phyloP scores from a whole-genome alignment of 2,113 vertebrate species.

The Neofelis nebulosa region DNA sequence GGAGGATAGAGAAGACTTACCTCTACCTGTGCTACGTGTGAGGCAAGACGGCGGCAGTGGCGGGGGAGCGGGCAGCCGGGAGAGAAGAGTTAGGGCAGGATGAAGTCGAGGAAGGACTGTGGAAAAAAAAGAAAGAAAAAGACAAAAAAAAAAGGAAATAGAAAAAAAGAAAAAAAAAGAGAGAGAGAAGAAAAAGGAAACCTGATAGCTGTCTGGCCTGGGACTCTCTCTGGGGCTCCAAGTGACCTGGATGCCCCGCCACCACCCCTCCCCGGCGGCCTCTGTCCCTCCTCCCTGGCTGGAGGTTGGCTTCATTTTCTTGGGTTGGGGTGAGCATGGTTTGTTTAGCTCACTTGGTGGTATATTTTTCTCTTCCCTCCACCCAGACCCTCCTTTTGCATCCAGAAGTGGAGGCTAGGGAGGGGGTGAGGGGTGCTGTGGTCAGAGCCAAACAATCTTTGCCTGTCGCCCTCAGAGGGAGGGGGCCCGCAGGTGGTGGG shows the following conservation, averaged over 20 bases:
- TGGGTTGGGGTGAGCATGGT: not conserved
- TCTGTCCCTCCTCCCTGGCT: not conserved
- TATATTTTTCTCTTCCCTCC: not conserved
- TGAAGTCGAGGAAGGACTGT: slow-evolving; percentile 65
- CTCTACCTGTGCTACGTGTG: slow-evolving; percentile 98
- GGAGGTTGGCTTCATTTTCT: not conserved
- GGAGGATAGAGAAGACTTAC: slow-evolving; percentile 99
- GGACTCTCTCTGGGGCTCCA: slow-evolving; percentile 38
- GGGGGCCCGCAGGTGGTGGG: not conserved
- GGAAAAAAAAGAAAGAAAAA: slow-evolving; percentile 55
- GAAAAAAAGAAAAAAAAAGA: not conserved
- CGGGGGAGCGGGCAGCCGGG: slow-evolving; percentile 41
- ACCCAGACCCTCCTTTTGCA: not conserved
- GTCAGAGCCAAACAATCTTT: not conserved
- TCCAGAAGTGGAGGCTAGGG: not conserved
- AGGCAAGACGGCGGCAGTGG: slow-evolving; percentile 53
- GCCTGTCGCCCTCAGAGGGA: not conserved
- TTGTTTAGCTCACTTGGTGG: not conserved
- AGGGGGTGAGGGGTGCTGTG: not conserved
- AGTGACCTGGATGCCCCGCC: not conserved
- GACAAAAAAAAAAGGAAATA: not conserved
- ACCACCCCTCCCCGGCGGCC: not conserved
- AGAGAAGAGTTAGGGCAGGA: slow-evolving; percentile 49
- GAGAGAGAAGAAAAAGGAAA: slow-evolving; percentile 48
- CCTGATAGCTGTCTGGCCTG: slow-evolving; percentile 43